Percentiles rank a stretch among this genome's conserved stretches.
phyloP scores from a whole-genome alignment of 2,113 vertebrate genomes.

The Mormyrus lacerda region DNA sequence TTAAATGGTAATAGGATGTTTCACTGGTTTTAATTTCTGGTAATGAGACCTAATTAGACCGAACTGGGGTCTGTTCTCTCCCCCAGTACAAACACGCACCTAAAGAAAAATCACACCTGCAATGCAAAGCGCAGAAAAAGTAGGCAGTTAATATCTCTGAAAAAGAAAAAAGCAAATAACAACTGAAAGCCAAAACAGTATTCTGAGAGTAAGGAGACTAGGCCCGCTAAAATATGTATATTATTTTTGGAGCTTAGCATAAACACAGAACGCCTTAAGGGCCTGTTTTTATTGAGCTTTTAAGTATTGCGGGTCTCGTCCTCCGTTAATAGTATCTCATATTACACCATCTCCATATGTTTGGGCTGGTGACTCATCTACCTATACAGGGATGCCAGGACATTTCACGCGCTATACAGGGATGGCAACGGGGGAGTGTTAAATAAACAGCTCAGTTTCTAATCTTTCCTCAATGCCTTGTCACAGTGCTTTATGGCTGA shows the following conservation, averaged over 20 bases:
- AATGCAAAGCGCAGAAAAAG: background rate
- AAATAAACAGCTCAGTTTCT: conserved; percentile 13
- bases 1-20: conserved; percentile 5
- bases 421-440: background rate
- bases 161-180: background rate
- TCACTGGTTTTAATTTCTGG: background rate
- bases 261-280: background rate
- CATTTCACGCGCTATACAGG: background rate
- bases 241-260: conserved; percentile 4
- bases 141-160: background rate
- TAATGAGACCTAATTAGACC: background rate
- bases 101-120: background rate
- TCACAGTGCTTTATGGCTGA: conserved; percentile 1
- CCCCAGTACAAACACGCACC: background rate
- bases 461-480: background rate
- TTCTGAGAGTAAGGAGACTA: background rate
- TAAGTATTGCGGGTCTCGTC: background rate
- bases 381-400: background rate
- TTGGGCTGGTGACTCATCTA: background rate
- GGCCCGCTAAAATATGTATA: background rate
- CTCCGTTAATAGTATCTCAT: background rate
- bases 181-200: background rate
- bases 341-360: conserved; percentile 9
- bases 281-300: background rate
- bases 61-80: background rate